Evolutionary conservation across 35 echinoderm and acorn worm genomes (phyloP).

Genomic region (Heliocidaris tuberculata): DNA sequence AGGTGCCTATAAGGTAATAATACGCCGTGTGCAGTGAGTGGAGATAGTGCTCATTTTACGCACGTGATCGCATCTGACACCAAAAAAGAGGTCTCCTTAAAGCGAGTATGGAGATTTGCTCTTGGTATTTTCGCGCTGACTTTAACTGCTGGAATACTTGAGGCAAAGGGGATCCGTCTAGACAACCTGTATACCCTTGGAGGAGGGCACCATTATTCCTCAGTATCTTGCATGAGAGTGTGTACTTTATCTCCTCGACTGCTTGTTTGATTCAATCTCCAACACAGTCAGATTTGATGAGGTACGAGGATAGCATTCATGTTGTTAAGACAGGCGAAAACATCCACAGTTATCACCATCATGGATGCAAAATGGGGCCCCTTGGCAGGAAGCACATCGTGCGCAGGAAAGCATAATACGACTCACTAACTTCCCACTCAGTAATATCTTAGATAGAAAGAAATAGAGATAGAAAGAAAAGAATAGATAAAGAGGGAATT

Average conservation of each 20-base stretch:
- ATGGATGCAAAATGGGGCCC: neutral
- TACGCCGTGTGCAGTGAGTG: no score
- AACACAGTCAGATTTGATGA: neutral
- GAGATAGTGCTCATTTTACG: neutral
- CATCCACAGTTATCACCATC: neutral
- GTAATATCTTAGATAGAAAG: no score
- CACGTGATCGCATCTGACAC: neutral
- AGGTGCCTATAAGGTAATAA: no score
- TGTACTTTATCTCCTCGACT: constrained; percentile 1
- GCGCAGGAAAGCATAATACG: neutral
- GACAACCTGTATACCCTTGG: neutral
- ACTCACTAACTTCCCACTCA: neutral
- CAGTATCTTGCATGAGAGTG: neutral
- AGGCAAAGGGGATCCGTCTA: neutral
- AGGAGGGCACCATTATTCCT: neutral
- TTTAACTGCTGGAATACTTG: neutral
- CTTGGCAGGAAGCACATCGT: neutral
- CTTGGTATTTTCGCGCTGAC: neutral
- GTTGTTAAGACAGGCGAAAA: constrained; percentile 1
- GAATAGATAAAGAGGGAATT: neutral
- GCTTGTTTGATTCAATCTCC: neutral
- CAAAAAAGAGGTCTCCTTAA: neutral
- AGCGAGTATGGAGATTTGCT: neutral
- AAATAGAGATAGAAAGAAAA: no score
- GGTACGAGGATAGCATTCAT: neutral